These are phyloP conservation scores for Sebastes iracundus DNA, from an alignment of 2,797 vertebrate species.

Conservation along the genomic window DNA sequence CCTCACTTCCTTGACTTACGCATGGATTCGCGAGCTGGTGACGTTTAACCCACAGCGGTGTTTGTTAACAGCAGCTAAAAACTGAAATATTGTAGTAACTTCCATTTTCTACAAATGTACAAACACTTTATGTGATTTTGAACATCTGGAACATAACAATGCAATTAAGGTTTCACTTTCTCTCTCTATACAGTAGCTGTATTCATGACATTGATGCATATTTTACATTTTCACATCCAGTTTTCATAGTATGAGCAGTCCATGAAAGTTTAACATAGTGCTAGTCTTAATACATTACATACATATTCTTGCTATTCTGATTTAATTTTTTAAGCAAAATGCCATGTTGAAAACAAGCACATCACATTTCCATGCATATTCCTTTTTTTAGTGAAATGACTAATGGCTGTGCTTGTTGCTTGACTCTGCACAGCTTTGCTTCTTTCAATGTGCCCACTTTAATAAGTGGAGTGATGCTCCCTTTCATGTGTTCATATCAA, in stretches of 20 bases:
- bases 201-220: neutral
- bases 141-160: too few species aligned
- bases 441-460: conserved; percentile 17
- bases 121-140: too few species aligned
- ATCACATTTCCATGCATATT: neutral
- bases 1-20: neutral
- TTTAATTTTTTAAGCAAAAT: conserved; percentile 9
- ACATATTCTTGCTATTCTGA: neutral
- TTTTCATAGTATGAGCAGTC: neutral
- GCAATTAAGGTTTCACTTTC: too few species aligned
- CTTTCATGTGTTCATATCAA: conserved; percentile 58
- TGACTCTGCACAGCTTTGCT: neutral
- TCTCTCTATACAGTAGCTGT: too few species aligned
- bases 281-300: neutral
- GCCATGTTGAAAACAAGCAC: neutral
- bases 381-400: conserved; percentile 17
- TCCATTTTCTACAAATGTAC: too few species aligned
- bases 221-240: neutral
- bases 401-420: conserved; percentile 35
- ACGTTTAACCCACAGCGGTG: too few species aligned
- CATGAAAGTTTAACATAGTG: neutral
- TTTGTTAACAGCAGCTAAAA: too few species aligned
- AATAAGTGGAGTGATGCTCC: conserved; percentile 24
- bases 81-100: too few species aligned
- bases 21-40: neutral